These are phyloP conservation scores for Indri indri DNA, from an alignment of 2,113 vertebrate species.

Conservation along the genomic window DNA sequence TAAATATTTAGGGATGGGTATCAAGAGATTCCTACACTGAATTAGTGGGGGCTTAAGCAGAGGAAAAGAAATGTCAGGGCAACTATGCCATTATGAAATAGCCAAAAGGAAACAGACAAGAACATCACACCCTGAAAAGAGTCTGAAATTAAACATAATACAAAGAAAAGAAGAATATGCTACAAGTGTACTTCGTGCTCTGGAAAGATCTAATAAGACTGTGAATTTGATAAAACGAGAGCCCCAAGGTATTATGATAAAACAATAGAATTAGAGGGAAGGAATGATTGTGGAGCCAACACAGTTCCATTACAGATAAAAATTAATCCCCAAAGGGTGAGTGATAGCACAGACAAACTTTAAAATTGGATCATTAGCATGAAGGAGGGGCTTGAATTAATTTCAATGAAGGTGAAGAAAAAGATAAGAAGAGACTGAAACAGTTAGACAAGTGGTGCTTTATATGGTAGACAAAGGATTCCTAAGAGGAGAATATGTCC, in stretches of 20 bases:
- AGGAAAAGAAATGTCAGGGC: neutral
- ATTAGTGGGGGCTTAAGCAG: neutral
- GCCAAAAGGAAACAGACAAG: neutral
- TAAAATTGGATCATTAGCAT: neutral
- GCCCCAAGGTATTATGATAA: neutral
- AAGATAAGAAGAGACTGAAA: neutral
- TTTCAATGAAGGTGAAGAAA: neutral
- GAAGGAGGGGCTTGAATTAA: neutral
- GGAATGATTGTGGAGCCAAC: neutral
- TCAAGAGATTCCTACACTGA: neutral
- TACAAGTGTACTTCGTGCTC: neutral
- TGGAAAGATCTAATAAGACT: constrained; percentile 32
- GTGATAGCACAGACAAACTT: constrained; percentile 5
- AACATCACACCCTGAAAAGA: neutral
- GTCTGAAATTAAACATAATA: neutral
- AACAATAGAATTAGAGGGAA: constrained; percentile 25
- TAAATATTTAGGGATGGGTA: neutral
- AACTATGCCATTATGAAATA: neutral
- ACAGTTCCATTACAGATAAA: neutral
- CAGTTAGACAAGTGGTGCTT: neutral
- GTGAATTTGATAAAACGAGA: constrained; percentile 40
- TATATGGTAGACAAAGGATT: neutral
- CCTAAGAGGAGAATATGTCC: neutral
- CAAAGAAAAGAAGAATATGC: neutral
- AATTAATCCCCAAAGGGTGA: neutral